Conservation (phyloP, 2,113 vertebrate genomes). For the Pelusios castaneus region DNA sequence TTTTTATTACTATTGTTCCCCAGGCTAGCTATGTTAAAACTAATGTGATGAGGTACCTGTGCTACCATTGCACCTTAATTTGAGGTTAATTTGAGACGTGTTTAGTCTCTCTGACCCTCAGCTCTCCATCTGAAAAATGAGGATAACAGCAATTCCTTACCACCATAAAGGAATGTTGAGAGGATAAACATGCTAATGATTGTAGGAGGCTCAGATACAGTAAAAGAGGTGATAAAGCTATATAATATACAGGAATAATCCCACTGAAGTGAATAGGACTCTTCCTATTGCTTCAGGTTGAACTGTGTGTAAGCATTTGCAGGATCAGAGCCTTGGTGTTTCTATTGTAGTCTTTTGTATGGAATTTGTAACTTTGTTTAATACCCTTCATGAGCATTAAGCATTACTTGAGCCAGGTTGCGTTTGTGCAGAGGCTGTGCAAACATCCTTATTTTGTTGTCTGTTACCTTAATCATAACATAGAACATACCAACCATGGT, state of each 20-base stretch:
- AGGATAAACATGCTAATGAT: background rate
- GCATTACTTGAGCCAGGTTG: background rate
- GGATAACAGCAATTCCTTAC: background rate
- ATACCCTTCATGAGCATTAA: background rate
- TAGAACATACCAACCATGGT: background rate
- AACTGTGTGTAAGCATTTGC: background rate
- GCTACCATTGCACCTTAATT: background rate
- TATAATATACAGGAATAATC: background rate
- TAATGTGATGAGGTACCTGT: background rate
- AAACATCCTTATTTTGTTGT: background rate
- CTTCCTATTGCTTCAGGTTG: background rate
- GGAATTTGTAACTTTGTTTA: background rate
- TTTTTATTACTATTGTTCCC: background rate
- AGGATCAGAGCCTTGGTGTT: background rate
- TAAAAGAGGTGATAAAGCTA: background rate
- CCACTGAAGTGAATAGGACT: background rate
- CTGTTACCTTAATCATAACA: background rate
- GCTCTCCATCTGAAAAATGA: background rate
- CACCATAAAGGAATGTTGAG: background rate
- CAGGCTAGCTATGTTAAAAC: background rate
- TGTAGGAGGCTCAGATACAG: background rate
- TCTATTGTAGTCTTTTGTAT: background rate
- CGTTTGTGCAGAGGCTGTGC: background rate
- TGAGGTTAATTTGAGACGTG: background rate
- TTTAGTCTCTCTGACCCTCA: fast-evolving